phyloP scores from a whole-genome alignment of 2,797 vertebrate species.

The Tympanoctomys barrerae region DNA sequence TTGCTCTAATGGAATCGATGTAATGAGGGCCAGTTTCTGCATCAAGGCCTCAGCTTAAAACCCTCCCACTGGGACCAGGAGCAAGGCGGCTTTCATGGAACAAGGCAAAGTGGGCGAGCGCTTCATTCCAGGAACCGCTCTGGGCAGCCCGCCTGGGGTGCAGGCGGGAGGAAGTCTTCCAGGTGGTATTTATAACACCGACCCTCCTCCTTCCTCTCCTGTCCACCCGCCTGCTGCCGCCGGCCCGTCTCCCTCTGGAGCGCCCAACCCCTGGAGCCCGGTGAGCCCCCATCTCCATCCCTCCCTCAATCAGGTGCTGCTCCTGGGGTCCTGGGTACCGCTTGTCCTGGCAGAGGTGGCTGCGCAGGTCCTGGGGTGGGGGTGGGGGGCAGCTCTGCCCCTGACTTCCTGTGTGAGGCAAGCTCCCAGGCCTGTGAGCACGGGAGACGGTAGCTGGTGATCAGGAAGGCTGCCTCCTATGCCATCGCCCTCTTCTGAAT shows the following conservation, averaged over 20 bases:
- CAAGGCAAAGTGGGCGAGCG: background rate
- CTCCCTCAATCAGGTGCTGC: fast-evolving
- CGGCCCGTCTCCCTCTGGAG: background rate
- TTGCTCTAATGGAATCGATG: background rate
- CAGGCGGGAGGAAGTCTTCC: background rate
- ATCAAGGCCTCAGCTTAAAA: background rate
- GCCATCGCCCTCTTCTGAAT: too few species aligned
- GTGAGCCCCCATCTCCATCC: fast-evolving
- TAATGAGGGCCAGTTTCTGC: background rate
- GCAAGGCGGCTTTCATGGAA: background rate
- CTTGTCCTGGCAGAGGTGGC: background rate
- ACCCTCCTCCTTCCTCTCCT: background rate
- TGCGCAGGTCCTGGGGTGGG: fast-evolving
- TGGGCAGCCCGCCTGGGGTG: background rate
- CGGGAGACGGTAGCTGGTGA: background rate
- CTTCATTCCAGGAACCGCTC: background rate
- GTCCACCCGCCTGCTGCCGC: background rate
- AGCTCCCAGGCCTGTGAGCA: background rate
- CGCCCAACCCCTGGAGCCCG: too few species aligned
- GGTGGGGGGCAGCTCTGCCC: too few species aligned
- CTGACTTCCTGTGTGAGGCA: background rate
- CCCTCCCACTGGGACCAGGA: background rate
- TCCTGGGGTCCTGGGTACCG: background rate
- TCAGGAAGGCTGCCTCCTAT: background rate
- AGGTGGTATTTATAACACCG: background rate